Conservation (phyloP, 2,888 invertebrate species). For the Cantharis nigra region DNA sequence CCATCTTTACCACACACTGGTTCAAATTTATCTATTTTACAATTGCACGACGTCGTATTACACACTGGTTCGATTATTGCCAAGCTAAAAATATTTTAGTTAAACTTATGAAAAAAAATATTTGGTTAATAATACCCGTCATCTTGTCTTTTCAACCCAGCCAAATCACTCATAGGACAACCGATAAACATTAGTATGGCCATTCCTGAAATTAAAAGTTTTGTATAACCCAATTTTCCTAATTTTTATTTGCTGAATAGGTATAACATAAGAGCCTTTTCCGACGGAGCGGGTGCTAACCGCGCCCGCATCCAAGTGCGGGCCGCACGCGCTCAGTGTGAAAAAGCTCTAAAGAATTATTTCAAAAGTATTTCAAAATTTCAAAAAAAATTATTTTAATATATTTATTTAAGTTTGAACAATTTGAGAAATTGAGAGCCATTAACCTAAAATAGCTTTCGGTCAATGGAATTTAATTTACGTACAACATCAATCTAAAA, state of each 20-base stretch:
- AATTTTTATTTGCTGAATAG: too few species aligned
- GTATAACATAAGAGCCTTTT: too few species aligned
- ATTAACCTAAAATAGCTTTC: background rate
- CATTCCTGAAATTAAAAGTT: slow-evolving; percentile 65
- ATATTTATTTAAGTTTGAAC: too few species aligned
- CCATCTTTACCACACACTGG: slow-evolving; percentile 86
- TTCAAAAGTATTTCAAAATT: background rate
- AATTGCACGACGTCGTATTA: slow-evolving; percentile 69
- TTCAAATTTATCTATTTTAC: slow-evolving; percentile 76
- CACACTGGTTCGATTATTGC: slow-evolving; percentile 62
- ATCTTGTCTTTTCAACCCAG: slow-evolving; percentile 60
- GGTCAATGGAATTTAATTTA: too few species aligned
- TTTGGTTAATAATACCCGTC: slow-evolving; percentile 49
- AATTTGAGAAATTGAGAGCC: too few species aligned
- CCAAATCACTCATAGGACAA: slow-evolving; percentile 84
- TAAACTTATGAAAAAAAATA: background rate
- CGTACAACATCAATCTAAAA: too few species aligned
- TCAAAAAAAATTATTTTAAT: too few species aligned
- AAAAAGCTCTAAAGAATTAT: too few species aligned
- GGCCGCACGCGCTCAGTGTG: too few species aligned
- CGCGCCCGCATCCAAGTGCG: too few species aligned
- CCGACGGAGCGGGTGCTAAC: too few species aligned
- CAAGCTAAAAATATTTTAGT: slow-evolving; percentile 36
- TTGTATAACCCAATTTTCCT: background rate
- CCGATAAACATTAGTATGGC: slow-evolving; percentile 86